Evolutionary conservation across 2,113 vertebrate genomes (phyloP).

Genomic region (Lucifuga dentata): DNA sequence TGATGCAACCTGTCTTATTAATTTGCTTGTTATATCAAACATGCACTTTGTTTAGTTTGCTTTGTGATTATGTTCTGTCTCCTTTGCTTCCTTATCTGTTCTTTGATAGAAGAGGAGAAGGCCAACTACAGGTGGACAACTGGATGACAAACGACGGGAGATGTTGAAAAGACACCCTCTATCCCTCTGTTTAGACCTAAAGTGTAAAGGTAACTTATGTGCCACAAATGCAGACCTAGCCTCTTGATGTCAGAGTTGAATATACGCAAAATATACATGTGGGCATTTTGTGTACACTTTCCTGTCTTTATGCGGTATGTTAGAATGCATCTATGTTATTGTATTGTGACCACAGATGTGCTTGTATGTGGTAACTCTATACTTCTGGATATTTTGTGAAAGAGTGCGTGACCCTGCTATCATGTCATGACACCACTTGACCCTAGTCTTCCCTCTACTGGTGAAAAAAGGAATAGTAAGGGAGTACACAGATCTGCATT

Average conservation of each 20-base stretch:
- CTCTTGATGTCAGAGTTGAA: neutral
- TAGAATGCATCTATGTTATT: neutral
- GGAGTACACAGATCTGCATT: slow-evolving; percentile 76
- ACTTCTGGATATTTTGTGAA: slow-evolving; percentile 16
- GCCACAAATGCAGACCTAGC: neutral
- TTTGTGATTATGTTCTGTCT: neutral
- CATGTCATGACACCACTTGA: slow-evolving; percentile 49
- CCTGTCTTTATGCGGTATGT: neutral
- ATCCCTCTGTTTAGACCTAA: slow-evolving; percentile 90
- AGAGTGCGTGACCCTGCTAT: slow-evolving; percentile 15
- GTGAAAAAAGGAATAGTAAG: slow-evolving; percentile 52
- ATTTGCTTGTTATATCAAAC: slow-evolving; percentile 10
- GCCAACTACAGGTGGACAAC: slow-evolving; percentile 92
- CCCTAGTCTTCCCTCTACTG: slow-evolving; percentile 66
- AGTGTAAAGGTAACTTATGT: slow-evolving; percentile 89
- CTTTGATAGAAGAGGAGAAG: slow-evolving; percentile 90
- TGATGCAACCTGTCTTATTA: slow-evolving; percentile 10
- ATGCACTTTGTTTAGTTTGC: neutral
- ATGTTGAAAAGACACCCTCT: slow-evolving; percentile 96
- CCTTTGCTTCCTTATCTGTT: neutral
- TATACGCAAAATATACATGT: neutral
- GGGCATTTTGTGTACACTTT: neutral
- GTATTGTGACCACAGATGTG: slow-evolving; percentile 3
- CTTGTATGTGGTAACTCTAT: slow-evolving; percentile 20
- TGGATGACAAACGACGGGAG: slow-evolving; percentile 96